These are phyloP conservation scores for Phenganax subtilis DNA, from an alignment of 92 coral and sea anemone species.

Conservation along the genomic window DNA sequence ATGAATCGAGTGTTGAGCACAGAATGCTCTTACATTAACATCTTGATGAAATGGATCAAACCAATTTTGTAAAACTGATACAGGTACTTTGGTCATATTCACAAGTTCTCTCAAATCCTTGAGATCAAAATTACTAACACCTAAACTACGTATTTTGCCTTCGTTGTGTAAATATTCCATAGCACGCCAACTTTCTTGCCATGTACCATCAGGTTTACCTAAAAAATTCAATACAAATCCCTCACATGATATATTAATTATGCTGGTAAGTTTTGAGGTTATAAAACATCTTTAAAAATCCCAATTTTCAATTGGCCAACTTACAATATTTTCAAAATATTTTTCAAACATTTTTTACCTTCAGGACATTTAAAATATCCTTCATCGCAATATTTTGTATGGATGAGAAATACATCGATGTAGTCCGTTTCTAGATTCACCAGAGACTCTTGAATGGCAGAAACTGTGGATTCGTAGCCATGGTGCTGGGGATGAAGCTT, in stretches of 20 bases:
- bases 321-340: neutral
- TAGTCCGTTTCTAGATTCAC: constrained; percentile 72
- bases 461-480: constrained; percentile 72
- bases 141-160: constrained; percentile 88
- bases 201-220: constrained; percentile 87
- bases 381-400: constrained; percentile 65
- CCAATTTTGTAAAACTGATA: constrained; percentile 87
- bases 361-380: constrained; percentile 62
- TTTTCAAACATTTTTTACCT: constrained; percentile 46
- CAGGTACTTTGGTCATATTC: constrained; percentile 70
- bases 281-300: too few species aligned
- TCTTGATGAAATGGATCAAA: constrained; percentile 99
- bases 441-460: constrained; percentile 76
- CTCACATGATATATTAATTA: too few species aligned
- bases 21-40: constrained; percentile 54
- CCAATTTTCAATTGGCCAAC: neutral
- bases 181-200: constrained; percentile 98
- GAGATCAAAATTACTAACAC: constrained; percentile 80
- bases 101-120: constrained; percentile 69
- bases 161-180: constrained; percentile 84
- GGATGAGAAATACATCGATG: constrained; percentile 90
- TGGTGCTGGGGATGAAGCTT: constrained; percentile 80
- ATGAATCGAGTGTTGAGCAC: constrained; percentile 65
- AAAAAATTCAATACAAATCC: neutral
- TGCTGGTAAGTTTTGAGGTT: too few species aligned